Evolutionary conservation across 2,113 vertebrate genomes (phyloP).

Genomic region (Larimichthys polyactis): DNA sequence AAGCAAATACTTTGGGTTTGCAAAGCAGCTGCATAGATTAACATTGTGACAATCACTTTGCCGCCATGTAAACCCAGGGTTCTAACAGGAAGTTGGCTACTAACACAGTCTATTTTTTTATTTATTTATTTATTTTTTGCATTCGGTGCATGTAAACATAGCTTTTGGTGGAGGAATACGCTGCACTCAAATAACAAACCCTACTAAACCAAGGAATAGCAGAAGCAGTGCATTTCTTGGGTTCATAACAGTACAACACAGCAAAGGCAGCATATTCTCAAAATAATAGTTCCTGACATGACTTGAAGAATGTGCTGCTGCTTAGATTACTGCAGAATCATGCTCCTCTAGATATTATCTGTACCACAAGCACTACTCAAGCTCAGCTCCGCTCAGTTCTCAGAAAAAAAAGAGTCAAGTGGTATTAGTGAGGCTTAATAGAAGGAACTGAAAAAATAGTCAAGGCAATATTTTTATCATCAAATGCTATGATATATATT

Average conservation of each 20-base stretch:
- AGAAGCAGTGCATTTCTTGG: not conserved
- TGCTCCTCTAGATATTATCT: conserved; percentile 45
- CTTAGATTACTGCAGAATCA: conserved; percentile 15
- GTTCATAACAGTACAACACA: conserved; percentile 3
- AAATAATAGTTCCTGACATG: conserved; percentile 46
- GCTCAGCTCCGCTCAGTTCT: conserved; percentile 18
- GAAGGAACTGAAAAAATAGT: not conserved
- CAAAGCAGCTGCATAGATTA: not conserved
- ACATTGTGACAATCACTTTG: not conserved
- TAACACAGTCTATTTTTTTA: no score
- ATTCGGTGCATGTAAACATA: not conserved
- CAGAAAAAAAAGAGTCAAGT: not conserved
- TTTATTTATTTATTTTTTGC: no score
- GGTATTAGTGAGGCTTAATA: not conserved
- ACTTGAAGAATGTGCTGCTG: conserved; percentile 33
- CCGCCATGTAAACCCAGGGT: not conserved
- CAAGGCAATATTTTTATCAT: not conserved
- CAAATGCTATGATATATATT: not conserved
- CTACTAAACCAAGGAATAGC: not conserved
- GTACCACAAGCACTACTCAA: conserved; percentile 19
- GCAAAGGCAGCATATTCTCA: conserved; percentile 22
- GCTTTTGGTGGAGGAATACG: not conserved
- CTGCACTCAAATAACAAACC: not conserved
- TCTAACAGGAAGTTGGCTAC: no score
- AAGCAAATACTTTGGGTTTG: not conserved